Percentiles rank a stretch among this genome's conserved stretches.
phyloP scores from a whole-genome alignment of 2,113 vertebrate species.

The Heliornis fulica region DNA sequence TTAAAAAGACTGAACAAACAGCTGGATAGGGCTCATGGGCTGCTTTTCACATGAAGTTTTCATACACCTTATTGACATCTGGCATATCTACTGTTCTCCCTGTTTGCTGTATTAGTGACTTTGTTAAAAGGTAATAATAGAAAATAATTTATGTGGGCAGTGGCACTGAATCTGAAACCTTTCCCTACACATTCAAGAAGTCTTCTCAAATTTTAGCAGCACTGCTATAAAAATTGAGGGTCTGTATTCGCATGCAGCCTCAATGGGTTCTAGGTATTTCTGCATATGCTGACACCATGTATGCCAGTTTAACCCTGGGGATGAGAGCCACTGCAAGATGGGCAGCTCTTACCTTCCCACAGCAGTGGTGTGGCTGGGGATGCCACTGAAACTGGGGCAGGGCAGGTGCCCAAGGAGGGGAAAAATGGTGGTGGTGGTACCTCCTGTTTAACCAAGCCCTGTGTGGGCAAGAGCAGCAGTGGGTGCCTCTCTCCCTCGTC shows the following conservation, averaged over 20 bases:
- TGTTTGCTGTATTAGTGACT: neutral
- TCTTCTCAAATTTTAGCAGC: neutral
- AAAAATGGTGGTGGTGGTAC: neutral
- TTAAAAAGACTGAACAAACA: neutral
- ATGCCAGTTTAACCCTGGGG: rapidly evolving
- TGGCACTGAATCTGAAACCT: neutral
- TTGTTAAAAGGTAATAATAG: neutral
- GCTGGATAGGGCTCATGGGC: neutral
- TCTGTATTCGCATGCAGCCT: neutral
- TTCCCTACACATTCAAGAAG: neutral
- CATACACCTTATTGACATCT: neutral
- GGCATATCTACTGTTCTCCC: neutral
- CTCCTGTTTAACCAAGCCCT: rapidly evolving
- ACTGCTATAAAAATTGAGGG: neutral
- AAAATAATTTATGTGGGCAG: neutral
- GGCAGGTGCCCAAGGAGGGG: neutral
- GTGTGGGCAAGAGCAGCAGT: neutral
- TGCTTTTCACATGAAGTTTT: neutral
- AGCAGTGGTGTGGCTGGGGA: neutral
- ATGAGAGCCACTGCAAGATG: neutral
- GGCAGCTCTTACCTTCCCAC: neutral
- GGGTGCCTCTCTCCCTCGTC: neutral
- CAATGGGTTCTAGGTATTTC: neutral
- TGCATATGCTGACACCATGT: neutral
- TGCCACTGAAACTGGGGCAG: neutral